Base-by-base conservation (phyloP, 2,113 vertebrate species). In the Bettongia penicillata region DNA sequence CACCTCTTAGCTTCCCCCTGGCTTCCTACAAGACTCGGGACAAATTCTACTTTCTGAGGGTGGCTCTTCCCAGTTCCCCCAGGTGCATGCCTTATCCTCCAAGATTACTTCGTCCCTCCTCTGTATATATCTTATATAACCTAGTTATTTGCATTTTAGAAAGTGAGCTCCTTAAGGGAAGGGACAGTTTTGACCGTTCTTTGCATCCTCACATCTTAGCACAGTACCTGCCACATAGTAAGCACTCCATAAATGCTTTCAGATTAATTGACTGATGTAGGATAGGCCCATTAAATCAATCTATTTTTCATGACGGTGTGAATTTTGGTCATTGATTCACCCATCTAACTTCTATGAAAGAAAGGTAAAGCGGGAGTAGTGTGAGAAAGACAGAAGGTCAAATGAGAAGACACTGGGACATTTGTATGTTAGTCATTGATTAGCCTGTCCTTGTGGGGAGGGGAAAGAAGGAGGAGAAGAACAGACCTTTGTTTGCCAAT, bases 271-370 rank as follows among this genome's bases (percentile, higher is more conserved):
- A n/a, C 8, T 84, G 19, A 43, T 43, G 43, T 43, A 23, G 68
- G 2, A 84, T 43, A 43, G 11, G n/a, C 1, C n/a, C 19, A 84
- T 43, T 84, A 84, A 84, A 43, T 2, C 8, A 84, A 84, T 43
- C 6, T 43, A 84, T 84, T 43, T 84, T 84, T 84, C 16, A 55
- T 3, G 52, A 14, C 61, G 43, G 22, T 61, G 43, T 89, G 57
- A 12, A 43, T 24, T 48, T 25, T 90, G 57, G 43, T 1, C 10
- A 53, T n/a, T 24, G 53, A 91, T 94, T 94, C 68, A 68, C 23
- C 90, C 37, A 61, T 53, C 84, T 25, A 91, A 50, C 51, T 95
- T 94, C 57, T 92, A 49, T 93, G 9, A 77, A 95, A 90, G 96
- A 43, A 84, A 28, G 49, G 68, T 95, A 24, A 51, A 25, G 49